Conservation (phyloP, 2,113 vertebrate species). For the Dicaeum eximium region DNA sequence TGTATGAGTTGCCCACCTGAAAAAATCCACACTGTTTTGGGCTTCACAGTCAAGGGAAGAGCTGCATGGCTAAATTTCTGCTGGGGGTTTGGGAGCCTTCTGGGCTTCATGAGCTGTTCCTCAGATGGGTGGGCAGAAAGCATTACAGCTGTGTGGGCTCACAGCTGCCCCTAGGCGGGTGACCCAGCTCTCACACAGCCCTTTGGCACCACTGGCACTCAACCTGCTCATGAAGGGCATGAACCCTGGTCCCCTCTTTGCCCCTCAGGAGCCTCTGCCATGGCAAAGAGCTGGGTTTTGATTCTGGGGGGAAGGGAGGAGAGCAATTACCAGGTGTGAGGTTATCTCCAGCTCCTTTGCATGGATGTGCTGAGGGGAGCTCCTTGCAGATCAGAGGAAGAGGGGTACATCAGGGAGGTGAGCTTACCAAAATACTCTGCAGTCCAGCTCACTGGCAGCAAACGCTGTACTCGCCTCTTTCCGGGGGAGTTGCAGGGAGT, state of each 20-base stretch:
- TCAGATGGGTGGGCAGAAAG: neutral
- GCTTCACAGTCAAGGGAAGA: neutral
- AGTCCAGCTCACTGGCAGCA: neutral
- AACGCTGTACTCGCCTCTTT: neutral
- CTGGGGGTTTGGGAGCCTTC: neutral
- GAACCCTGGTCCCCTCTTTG: neutral
- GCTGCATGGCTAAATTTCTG: neutral
- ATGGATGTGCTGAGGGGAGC: neutral
- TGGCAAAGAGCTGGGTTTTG: neutral
- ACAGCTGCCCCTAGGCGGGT: rapidly evolving
- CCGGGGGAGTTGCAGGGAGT: neutral
- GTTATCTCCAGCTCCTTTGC: neutral
- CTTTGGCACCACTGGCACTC: rapidly evolving
- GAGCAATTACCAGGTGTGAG: rapidly evolving
- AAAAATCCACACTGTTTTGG: neutral
- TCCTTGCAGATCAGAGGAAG: neutral
- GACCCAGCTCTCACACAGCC: neutral
- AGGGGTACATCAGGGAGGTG: neutral
- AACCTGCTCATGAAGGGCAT: rapidly evolving
- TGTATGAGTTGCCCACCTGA: neutral
- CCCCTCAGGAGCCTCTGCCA: neutral
- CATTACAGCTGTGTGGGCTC: rapidly evolving
- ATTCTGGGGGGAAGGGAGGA: neutral
- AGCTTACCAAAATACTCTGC: neutral
- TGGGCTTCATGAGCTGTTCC: neutral